phyloP scores from a whole-genome alignment of 2,888 invertebrate genomes.

The Ophion obscuratus region DNA sequence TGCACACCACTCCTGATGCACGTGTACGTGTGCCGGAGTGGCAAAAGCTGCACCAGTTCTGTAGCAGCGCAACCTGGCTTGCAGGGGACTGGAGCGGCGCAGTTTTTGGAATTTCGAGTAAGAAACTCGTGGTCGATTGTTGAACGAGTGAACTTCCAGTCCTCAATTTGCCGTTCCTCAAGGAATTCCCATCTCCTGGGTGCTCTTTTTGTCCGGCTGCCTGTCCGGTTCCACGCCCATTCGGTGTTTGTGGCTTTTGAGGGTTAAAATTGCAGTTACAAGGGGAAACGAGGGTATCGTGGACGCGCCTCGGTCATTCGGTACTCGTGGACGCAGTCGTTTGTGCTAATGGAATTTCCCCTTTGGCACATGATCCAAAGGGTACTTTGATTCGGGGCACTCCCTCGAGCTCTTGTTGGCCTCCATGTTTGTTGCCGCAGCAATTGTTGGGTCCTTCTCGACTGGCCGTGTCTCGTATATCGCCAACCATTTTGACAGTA shows the following conservation, averaged over 20 bases:
- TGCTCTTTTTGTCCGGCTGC: background rate
- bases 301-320: conserved; percentile 39
- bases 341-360: conserved; percentile 36
- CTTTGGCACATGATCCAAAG: conserved; percentile 10
- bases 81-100: background rate
- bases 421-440: background rate
- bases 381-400: background rate
- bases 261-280: conserved; percentile 47
- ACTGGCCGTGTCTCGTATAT: background rate
- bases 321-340: conserved; percentile 44
- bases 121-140: conserved; percentile 3
- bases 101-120: conserved; percentile 46
- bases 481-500: conserved; percentile 17
- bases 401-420: background rate
- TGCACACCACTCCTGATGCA: conserved; percentile 18
- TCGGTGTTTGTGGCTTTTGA: conserved; percentile 18
- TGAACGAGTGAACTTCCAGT: background rate
- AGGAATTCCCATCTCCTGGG: conserved; percentile 11
- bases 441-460: background rate
- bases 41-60: too few species aligned
- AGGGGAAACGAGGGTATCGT: conserved; percentile 36
- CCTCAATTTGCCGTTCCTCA: conserved; percentile 1
- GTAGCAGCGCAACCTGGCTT: too few species aligned
- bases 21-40: background rate
- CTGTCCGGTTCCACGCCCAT: conserved; percentile 9